Evolutionary conservation across 1,140 invertebrate genomes (phyloP).

Genomic region (Monomorium pharaonis): DNA sequence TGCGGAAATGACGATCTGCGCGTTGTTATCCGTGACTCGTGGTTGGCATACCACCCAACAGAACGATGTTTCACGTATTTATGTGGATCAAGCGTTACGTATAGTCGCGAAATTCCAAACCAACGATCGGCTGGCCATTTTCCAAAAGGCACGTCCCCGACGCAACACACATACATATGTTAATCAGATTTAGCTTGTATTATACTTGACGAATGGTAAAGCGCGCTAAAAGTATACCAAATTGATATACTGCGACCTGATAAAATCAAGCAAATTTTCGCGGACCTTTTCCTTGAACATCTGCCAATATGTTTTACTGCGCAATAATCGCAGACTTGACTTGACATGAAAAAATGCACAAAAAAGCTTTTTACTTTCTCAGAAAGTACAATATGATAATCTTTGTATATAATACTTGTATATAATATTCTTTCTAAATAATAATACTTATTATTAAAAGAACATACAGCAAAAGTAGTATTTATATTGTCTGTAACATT

Average conservation of each 20-base stretch:
- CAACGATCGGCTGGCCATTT: neutral
- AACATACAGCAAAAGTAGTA: neutral
- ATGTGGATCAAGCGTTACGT: neutral
- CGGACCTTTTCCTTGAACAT: slow-evolving; percentile 8
- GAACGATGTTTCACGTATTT: neutral
- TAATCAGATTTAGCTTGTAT: slow-evolving; percentile 37
- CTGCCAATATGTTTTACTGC: neutral
- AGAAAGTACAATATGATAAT: neutral
- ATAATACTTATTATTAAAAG: neutral
- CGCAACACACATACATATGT: neutral
- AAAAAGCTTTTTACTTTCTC: neutral
- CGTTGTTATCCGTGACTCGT: neutral
- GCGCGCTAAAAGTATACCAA: neutral
- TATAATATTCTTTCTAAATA: neutral
- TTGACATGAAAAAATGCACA: neutral
- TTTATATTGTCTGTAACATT: neutral
- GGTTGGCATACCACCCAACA: neutral
- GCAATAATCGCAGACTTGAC: neutral
- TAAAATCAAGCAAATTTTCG: slow-evolving; percentile 7
- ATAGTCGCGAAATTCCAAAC: slow-evolving; percentile 21
- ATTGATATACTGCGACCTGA: slow-evolving; percentile 33
- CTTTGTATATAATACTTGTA: neutral
- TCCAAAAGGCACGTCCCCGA: slow-evolving; percentile 19
- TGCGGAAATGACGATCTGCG: slow-evolving; percentile 14
- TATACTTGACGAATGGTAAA: slow-evolving; percentile 11